These are phyloP conservation scores for Gallinago jamesoni DNA, from an alignment of 2,113 vertebrate genomes.

Conservation along the genomic window DNA sequence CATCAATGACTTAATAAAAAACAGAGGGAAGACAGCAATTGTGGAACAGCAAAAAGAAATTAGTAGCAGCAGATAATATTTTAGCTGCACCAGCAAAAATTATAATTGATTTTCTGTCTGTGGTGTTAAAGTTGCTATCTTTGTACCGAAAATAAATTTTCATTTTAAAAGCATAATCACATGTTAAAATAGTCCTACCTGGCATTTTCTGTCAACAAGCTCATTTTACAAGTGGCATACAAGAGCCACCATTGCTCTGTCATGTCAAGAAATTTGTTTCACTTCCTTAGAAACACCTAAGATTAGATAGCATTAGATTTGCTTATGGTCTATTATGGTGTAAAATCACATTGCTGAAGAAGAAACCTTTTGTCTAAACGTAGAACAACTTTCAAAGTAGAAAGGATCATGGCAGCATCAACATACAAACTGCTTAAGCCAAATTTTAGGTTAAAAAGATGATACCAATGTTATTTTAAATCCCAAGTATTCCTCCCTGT, in stretches of 20 bases:
- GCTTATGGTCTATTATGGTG: neutral
- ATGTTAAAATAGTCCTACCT: neutral
- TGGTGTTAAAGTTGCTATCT: constrained; percentile 28
- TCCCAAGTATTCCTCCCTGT: neutral
- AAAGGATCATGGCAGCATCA: neutral
- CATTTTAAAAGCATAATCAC: constrained; percentile 19
- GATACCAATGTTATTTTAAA: neutral
- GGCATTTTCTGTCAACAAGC: constrained; percentile 13
- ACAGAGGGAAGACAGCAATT: neutral
- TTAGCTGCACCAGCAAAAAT: constrained; percentile 43
- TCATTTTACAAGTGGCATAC: neutral
- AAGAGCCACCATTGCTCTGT: neutral
- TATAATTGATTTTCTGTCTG: constrained; percentile 68
- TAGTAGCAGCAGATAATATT: constrained; percentile 46
- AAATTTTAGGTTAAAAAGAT: neutral
- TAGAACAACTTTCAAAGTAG: neutral
- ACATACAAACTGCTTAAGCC: neutral
- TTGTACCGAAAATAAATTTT: constrained; percentile 34
- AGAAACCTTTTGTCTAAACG: neutral
- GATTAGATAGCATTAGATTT: neutral
- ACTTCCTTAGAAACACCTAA: neutral
- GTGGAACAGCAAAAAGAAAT: constrained; percentile 41
- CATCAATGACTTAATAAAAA: neutral
- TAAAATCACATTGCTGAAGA: neutral
- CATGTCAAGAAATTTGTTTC: neutral